phyloP scores from a whole-genome alignment of 2,113 vertebrate genomes.

The Sebastes schlegelii region DNA sequence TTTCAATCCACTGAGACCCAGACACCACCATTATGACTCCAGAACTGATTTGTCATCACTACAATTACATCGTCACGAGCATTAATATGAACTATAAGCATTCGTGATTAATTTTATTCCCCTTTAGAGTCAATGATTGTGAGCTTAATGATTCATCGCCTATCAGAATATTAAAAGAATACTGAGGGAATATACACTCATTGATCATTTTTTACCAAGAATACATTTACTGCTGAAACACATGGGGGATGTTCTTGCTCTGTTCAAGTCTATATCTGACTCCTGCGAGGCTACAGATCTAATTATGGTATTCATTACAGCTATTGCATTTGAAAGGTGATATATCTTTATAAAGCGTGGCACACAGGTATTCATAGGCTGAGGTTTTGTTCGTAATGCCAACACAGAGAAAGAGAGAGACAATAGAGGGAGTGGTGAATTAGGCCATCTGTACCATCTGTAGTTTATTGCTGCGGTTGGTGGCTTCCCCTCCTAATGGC shows the following conservation, averaged over 20 bases:
- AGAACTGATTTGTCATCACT: conserved; percentile 39
- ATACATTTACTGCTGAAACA: conserved; percentile 27
- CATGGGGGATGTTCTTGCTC: conserved; percentile 2
- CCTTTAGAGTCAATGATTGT: not conserved
- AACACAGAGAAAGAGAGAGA: conserved; percentile 18
- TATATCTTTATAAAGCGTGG: conserved; percentile 34
- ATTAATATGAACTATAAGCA: conserved; percentile 2
- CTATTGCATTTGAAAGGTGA: conserved; percentile 42
- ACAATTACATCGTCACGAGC: not conserved
- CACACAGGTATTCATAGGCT: conserved; percentile 43
- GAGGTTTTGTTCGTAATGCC: conserved; percentile 40
- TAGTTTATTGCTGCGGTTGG: conserved; percentile 48
- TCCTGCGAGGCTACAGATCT: conserved; percentile 32
- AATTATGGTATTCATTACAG: conserved; percentile 53
- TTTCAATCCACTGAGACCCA: conserved; percentile 32
- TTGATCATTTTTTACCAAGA: not conserved
- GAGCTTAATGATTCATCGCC: not conserved
- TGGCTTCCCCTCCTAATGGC: conserved; percentile 45
- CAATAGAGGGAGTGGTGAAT: conserved; percentile 30
- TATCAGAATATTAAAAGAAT: conserved; percentile 10
- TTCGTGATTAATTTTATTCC: conserved; percentile 1
- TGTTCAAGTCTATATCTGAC: conserved; percentile 36
- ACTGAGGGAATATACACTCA: not conserved
- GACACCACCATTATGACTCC: conserved; percentile 25
- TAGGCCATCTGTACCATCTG: conserved; percentile 59